These are phyloP conservation scores for Oscheius sp. DNA, from an alignment of 2,888 invertebrate genomes.

Conservation along the genomic window DNA sequence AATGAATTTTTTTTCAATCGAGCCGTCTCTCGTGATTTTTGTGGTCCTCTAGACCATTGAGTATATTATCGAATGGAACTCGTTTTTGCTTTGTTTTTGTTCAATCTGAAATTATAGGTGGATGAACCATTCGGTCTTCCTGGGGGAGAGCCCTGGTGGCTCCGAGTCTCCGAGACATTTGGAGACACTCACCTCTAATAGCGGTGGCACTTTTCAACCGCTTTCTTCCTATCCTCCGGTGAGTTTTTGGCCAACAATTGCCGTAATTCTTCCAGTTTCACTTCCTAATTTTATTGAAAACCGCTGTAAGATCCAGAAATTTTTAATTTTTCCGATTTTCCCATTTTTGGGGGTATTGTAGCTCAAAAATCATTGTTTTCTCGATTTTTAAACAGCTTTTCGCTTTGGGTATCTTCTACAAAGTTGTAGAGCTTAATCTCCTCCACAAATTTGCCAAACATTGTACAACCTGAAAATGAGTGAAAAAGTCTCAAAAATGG, in stretches of 20 bases:
- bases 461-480: not conserved
- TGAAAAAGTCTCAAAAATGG: not conserved
- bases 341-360: too few relatives aligned
- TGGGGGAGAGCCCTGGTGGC: constrained; percentile 9
- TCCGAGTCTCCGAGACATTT: constrained; percentile 20
- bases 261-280: too few relatives aligned
- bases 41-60: too few relatives aligned
- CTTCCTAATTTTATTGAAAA: too few relatives aligned
- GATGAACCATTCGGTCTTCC: constrained; percentile 27
- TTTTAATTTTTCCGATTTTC: not conserved
- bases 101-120: not conserved
- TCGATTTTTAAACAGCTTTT: not conserved
- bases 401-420: too few relatives aligned
- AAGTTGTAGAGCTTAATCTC: too few relatives aligned
- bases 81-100: not conserved
- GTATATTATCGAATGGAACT: too few relatives aligned
- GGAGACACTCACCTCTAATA: constrained; percentile 21
- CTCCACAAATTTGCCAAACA: too few relatives aligned
- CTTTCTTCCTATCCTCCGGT: constrained; percentile 24
- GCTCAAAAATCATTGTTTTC: not conserved
- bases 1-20: constrained; percentile 2
- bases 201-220: constrained; percentile 1
- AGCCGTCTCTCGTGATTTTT: not conserved
- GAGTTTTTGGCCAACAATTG: too few relatives aligned
- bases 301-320: not conserved